Evolutionary conservation across 2,113 vertebrate genomes (phyloP).

Genomic region (Struthidea cinerea): DNA sequence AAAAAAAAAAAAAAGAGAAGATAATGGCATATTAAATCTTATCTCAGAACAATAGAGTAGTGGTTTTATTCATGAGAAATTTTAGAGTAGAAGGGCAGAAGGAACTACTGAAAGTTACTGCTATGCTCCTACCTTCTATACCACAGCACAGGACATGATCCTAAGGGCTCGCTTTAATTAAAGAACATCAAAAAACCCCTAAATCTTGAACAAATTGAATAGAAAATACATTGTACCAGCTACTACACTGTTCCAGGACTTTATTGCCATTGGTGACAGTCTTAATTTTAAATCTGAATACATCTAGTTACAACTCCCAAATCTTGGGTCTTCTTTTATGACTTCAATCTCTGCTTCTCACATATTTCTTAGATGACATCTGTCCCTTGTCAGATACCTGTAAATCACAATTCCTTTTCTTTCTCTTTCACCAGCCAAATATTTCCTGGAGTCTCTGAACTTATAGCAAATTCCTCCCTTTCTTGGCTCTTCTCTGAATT

Average conservation of each 20-base stretch:
- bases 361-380: neutral
- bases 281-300: neutral
- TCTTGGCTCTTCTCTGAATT: neutral
- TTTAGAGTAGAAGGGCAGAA: neutral
- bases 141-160: neutral
- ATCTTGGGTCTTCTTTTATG: neutral
- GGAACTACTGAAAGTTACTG: neutral
- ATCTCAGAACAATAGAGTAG: neutral
- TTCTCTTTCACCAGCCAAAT: neutral
- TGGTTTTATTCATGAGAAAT: neutral
- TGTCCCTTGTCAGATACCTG: neutral
- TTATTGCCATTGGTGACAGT: neutral
- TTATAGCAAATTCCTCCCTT: neutral
- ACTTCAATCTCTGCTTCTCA: neutral
- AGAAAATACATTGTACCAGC: neutral
- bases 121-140: neutral
- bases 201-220: neutral
- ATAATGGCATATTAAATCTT: neutral
- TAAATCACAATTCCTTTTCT: neutral
- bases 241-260: fast-evolving
- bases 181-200: fast-evolving
- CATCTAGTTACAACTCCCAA: neutral
- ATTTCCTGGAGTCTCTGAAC: neutral
- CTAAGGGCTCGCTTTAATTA: neutral
- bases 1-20: neutral